A percentile compares a stretch with the other conserved stretches of the same genome.
These are phyloP conservation scores for Tapera naevia DNA, from an alignment of 2,797 vertebrate genomes.

Conservation along the genomic window DNA sequence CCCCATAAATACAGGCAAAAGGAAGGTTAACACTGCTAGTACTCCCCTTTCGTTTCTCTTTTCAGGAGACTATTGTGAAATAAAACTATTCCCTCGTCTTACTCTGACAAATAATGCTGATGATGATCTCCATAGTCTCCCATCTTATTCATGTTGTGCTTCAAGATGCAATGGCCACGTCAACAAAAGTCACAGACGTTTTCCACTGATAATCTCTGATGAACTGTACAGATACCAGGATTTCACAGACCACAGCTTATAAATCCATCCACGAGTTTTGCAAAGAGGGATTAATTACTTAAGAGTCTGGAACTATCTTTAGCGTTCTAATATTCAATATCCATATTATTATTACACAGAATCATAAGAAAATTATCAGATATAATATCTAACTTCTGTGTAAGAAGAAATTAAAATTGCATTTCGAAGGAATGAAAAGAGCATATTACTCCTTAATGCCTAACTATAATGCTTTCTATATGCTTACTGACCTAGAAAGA, in stretches of 20 bases:
- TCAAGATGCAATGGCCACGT: rapidly evolving
- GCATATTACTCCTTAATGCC: background rate
- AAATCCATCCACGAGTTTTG: background rate
- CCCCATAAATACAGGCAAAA: rapidly evolving
- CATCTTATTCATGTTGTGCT: background rate
- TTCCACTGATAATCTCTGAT: background rate
- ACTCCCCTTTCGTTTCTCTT: background rate
- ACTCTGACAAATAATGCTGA: background rate
- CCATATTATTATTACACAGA: background rate
- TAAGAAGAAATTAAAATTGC: background rate
- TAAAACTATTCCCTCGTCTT: background rate
- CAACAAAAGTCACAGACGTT: background rate
- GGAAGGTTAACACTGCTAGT: background rate
- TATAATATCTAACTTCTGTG: background rate
- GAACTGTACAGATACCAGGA: background rate
- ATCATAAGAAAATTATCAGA: background rate
- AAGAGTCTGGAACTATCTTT: background rate
- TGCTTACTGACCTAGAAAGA: background rate
- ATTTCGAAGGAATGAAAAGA: background rate
- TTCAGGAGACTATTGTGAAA: background rate
- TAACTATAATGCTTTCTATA: background rate
- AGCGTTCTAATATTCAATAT: background rate
- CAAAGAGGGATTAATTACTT: background rate
- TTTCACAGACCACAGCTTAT: background rate
- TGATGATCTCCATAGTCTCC: background rate